A percentile compares a stretch with the other conserved stretches of the same genome.
Conservation (phyloP, 2,797 vertebrate genomes). For the Sorex maritimensis region DNA sequence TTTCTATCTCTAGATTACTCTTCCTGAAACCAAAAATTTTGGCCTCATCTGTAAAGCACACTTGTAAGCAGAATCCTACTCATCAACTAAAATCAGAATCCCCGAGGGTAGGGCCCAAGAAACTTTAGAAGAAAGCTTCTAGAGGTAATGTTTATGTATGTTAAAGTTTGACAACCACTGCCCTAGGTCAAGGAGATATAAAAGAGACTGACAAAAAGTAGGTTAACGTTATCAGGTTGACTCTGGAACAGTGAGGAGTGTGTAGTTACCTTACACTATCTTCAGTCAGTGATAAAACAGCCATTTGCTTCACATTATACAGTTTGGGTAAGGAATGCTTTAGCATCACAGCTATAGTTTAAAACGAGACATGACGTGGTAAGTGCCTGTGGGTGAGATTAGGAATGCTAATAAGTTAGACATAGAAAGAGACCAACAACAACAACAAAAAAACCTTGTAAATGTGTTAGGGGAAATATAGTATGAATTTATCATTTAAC, state of each 20-base stretch:
- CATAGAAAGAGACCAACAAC: neutral
- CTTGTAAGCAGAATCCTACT: neutral
- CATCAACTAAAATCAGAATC: neutral
- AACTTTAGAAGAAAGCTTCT: constrained; percentile 3
- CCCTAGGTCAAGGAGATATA: neutral
- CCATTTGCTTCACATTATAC: neutral
- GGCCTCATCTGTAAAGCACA: neutral
- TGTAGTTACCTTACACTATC: neutral
- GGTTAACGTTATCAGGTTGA: neutral
- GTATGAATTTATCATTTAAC: constrained; percentile 54
- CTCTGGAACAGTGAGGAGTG: neutral
- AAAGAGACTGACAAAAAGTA: neutral
- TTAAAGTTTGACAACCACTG: constrained; percentile 18
- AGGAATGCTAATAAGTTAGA: neutral
- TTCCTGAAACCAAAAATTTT: constrained; percentile 26
- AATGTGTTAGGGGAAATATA: constrained; percentile 34
- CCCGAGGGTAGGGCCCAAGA: neutral
- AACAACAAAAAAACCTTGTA: neutral
- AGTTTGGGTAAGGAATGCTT: neutral
- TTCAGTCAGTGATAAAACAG: neutral
- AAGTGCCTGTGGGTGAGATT: neutral
- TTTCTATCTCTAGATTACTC: neutral
- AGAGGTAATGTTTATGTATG: neutral
- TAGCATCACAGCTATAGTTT: neutral
- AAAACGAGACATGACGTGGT: constrained; percentile 15